Base-by-base conservation (phyloP, 2,113 vertebrate genomes). In the Alces alces region DNA sequence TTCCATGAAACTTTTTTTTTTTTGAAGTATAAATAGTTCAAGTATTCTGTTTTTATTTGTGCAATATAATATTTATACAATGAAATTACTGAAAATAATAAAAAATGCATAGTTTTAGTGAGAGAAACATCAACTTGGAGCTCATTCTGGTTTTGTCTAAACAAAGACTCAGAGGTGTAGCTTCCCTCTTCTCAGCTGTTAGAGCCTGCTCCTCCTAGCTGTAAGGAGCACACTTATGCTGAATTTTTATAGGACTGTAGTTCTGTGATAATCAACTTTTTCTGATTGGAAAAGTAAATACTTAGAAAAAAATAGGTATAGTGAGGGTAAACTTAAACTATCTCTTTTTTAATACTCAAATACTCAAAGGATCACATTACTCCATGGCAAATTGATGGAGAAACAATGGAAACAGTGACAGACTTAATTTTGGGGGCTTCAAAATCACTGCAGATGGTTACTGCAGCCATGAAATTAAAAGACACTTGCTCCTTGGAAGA, bases 141-240 rank as follows among this genome's bases (percentile, higher is more conserved):
- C 36, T 78, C 55, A 52, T 60, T 39, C 16, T 60, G 43, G 2
- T 76, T 76, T 86, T 78, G 15, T 27, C 52, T 58, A 4, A 86
- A 73, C 5, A 47, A 36, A 57, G 30, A 86, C 39, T 28, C 33
- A 54, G 21, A 36, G n/a, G 14, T 14, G 17, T 33, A 57, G 12
- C 6, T 16, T 3, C 36, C 25, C 0, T 58, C 19, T 27, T 5
- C 8, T 45, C 25, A 30, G 8, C 1, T 70, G 8, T 33, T 9
- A 70, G 15, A 76, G 52, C 19, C 2, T 28, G 45, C 7, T 94
- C 2, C 10, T 13, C 3, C 2, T 3, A 57, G 15, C 1, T 47
- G 1, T 17, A 27, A 55, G 14, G 4, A 47, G 9, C 27, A 43
- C 33, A 47, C 16, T 19, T 45, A 33, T 55, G 25, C 13, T 90